phyloP scores from a whole-genome alignment of 2,113 vertebrate genomes.

The Archocentrus centrarchus region DNA sequence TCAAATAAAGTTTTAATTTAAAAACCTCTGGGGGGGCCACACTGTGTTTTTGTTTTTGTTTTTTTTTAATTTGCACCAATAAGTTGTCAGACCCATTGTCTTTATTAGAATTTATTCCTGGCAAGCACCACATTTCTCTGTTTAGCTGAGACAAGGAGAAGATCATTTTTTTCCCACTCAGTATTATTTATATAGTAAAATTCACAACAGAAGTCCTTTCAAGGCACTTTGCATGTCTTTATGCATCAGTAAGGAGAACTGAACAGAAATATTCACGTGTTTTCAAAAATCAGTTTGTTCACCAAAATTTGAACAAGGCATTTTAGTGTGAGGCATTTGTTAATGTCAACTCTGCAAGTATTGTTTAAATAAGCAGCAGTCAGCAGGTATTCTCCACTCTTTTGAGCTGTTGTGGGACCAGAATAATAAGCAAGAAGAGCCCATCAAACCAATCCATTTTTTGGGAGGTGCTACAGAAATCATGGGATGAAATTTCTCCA shows the following conservation, averaged over 20 bases:
- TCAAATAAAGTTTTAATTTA: conserved; percentile 65
- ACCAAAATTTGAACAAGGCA: background rate
- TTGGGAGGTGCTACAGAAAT: background rate
- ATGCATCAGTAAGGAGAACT: background rate
- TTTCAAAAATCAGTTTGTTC: fast-evolving
- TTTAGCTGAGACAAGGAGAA: background rate
- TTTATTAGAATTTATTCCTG: background rate
- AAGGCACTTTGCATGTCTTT: background rate
- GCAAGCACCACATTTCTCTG: background rate
- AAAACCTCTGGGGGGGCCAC: background rate
- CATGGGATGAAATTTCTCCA: background rate
- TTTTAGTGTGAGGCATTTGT: background rate
- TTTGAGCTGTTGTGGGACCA: background rate
- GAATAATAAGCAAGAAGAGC: background rate
- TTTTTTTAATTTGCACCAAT: background rate
- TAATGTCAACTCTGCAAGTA: background rate
- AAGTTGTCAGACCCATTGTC: background rate
- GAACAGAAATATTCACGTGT: background rate
- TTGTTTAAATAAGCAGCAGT: background rate
- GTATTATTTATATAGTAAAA: background rate
- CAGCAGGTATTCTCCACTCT: background rate
- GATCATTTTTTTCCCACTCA: background rate
- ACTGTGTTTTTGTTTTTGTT: background rate
- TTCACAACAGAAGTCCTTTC: background rate
- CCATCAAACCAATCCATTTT: background rate